A percentile compares a stretch with the other conserved stretches of the same genome.
Evolutionary conservation across 35 echinoderm and acorn worm genomes (phyloP).

Genomic region (Eucidaris tribuloides): DNA sequence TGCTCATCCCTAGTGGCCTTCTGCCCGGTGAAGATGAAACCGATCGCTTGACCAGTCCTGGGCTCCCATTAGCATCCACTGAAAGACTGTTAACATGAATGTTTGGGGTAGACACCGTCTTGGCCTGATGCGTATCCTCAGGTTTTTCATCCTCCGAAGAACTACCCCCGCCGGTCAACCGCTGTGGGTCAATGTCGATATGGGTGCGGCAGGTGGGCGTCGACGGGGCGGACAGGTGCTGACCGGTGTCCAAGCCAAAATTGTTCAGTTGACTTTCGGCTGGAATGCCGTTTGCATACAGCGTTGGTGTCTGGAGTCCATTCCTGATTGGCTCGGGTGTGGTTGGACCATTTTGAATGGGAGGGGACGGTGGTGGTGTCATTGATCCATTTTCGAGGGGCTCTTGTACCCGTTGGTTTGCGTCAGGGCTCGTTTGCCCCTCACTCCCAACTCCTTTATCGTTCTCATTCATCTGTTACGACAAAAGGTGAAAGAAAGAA

Average conservation of each 20-base stretch:
- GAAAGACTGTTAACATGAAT: conserved; percentile 1
- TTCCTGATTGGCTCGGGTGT: not conserved
- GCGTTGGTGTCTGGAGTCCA: not conserved
- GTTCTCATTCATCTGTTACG: too few relatives aligned
- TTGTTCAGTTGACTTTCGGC: not conserved
- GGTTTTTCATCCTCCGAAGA: conserved; percentile 11
- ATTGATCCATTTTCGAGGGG: not conserved
- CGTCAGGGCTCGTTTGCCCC: too few relatives aligned
- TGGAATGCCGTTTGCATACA: not conserved
- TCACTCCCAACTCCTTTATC: too few relatives aligned
- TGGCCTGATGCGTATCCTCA: not conserved
- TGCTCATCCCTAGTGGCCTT: conserved; percentile 13
- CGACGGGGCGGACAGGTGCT: not conserved
- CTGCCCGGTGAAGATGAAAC: conserved; percentile 6
- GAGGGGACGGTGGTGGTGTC: not conserved
- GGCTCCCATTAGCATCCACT: not conserved
- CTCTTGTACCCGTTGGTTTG: too few relatives aligned
- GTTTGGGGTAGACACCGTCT: conserved; percentile 18
- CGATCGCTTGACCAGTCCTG: not conserved
- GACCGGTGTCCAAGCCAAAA: not conserved
- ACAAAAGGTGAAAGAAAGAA: too few relatives aligned
- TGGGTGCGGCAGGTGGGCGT: not conserved
- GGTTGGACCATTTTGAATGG: not conserved
- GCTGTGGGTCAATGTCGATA: not conserved
- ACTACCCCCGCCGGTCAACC: not conserved